Base-by-base conservation (phyloP, 30 jellyfish, hydroid and myxozoan genomes). In the Nemopilema nomurai region DNA sequence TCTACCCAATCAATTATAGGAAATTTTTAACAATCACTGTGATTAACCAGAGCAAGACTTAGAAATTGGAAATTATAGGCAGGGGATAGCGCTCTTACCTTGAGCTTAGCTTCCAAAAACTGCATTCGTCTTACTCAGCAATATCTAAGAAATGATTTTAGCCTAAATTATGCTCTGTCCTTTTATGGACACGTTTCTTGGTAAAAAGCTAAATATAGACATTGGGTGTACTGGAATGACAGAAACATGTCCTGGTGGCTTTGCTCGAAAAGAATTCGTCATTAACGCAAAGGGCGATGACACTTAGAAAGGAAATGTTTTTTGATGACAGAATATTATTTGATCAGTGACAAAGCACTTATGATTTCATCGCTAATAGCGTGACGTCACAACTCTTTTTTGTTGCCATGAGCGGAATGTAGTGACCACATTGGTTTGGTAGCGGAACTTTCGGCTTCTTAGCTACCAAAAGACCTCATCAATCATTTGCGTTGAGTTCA, bases 391-490 rank as follows among this genome's bases (percentile, higher is more conserved):
- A 4, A 18, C 49, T 18, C 25, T 53, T 51, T 25, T 18, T 51
- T 23, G 86, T 76, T 76, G 25, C 86, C 22, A 9, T 52, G 29
- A 62, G 23, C 6, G 62, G 86, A 71, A 30, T 49, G 26, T 50
- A 8, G 66, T 50, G 67, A 70, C 85, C 90, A 70, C 90, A 70
- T 69, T 82, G 90, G 84, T 70, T 69, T 69, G 18, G 17, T 23
- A 52, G 77, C 90, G 90, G 90, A 82, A 51, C 28, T 82, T 19
- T 73, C 90, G 74, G 69, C 79, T 33, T 69, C 76, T 26, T 21
- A 20, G 77, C 28, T 28, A 29, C 25, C 49, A 74, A 13, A 68
- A 24, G 27, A 23, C 68, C 84, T 82, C 77, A 82, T 82, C 90
- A 82, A 82, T 82, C 90, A 82, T 69, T 28, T 67, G 57, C 82